Conservation (phyloP, 2,113 vertebrate species). For the Brevimyrus niger region DNA sequence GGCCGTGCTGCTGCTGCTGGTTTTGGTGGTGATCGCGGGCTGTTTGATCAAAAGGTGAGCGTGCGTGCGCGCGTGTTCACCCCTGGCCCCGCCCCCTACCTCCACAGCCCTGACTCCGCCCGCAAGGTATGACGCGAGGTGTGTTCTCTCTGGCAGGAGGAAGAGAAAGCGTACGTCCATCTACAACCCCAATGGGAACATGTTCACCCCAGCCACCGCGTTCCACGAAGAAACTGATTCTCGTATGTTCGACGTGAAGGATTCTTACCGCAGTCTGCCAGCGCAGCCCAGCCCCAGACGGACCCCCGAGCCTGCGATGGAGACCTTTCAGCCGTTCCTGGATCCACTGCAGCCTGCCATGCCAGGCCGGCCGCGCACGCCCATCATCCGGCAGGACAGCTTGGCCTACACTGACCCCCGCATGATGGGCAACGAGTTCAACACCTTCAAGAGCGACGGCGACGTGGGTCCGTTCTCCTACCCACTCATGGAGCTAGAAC, state of each 20-base stretch:
- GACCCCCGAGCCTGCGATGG: conserved; percentile 49
- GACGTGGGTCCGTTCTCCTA: conserved; percentile 54
- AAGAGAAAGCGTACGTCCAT: conserved; percentile 60
- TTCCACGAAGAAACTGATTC: conserved; percentile 71
- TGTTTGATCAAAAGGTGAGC: conserved; percentile 70
- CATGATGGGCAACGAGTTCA: conserved; percentile 67
- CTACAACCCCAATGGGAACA: conserved; percentile 67
- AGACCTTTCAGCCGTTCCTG: conserved; percentile 68
- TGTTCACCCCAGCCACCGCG: conserved; percentile 55
- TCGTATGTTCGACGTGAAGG: conserved; percentile 84
- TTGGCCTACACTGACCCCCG: conserved; percentile 52
- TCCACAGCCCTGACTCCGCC: neutral
- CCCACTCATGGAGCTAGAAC: conserved; percentile 27
- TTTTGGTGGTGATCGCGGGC: conserved; percentile 54
- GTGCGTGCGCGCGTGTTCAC: neutral
- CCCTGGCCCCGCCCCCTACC: neutral
- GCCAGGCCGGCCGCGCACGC: neutral
- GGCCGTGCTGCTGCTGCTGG: conserved; percentile 41
- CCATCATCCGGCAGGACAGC: conserved; percentile 44
- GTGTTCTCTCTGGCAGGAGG: conserved; percentile 55
- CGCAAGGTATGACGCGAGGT: neutral
- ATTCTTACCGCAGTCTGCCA: conserved; percentile 48
- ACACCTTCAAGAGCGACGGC: conserved; percentile 63
- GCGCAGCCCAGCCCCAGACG: conserved; percentile 37
- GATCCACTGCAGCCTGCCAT: conserved; percentile 31